Conservation (phyloP, 2,888 invertebrate species). For the Cylindroiulus punctatus region DNA sequence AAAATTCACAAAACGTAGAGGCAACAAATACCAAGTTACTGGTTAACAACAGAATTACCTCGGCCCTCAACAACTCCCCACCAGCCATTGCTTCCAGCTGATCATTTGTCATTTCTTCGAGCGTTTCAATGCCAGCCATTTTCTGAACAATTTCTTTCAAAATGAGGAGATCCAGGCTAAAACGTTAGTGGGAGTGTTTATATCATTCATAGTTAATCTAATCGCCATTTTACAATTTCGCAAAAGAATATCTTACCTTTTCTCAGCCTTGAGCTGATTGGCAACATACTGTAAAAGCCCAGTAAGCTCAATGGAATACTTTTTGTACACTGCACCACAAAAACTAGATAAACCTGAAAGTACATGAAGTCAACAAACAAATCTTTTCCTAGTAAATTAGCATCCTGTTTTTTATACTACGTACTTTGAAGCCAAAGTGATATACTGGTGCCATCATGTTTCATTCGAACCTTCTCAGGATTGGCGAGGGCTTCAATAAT, state of each 20-base stretch:
- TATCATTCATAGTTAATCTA: too few species aligned
- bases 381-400: not conserved
- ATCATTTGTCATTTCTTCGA: constrained; percentile 94
- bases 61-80: constrained; percentile 92
- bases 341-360: constrained; percentile 80
- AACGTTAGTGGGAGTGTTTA: constrained; percentile 69
- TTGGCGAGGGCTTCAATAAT: constrained; percentile 89
- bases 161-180: constrained; percentile 83
- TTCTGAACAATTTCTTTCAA: constrained; percentile 98
- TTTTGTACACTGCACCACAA: constrained; percentile 95
- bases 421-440: constrained; percentile 91
- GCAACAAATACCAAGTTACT: not conserved
- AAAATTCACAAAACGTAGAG: not conserved
- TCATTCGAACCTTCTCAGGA: constrained; percentile 76
- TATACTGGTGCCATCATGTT: constrained; percentile 89
- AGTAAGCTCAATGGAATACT: constrained; percentile 94
- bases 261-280: constrained; percentile 94
- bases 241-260: constrained; percentile 76
- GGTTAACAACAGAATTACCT: constrained; percentile 71
- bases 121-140: constrained; percentile 98
- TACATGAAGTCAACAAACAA: not conserved
- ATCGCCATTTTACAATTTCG: too few species aligned
- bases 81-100: constrained; percentile 97
- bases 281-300: constrained; percentile 96
- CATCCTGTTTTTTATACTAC: constrained; percentile 55